Evolutionary conservation across 1,140 invertebrate species (phyloP).

Genomic region (Tetramorium simillimum): DNA sequence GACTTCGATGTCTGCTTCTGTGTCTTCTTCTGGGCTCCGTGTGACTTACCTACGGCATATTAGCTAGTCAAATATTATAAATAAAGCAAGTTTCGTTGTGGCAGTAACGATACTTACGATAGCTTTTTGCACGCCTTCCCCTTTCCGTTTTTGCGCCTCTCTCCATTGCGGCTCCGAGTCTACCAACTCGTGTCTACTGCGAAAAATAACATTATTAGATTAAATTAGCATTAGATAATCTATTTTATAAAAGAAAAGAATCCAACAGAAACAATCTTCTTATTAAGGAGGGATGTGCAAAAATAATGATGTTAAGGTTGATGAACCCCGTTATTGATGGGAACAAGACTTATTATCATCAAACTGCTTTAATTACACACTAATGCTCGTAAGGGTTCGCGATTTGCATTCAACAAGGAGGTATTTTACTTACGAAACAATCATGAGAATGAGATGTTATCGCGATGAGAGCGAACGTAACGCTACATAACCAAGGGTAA

Average conservation of each 20-base stretch:
- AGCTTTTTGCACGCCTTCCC: conserved; percentile 86
- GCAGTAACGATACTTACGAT: conserved; percentile 77
- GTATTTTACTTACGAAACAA: conserved; percentile 10
- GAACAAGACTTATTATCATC: conserved; percentile 36
- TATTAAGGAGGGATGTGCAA: neutral
- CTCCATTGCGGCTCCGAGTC: conserved; percentile 95
- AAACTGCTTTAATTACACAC: conserved; percentile 40
- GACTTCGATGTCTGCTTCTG: conserved; percentile 83
- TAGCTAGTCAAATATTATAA: conserved; percentile 17
- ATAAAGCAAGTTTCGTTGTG: neutral
- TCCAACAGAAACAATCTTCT: neutral
- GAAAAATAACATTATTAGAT: conserved; percentile 30
- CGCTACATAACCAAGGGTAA: neutral
- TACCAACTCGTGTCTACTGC: conserved; percentile 89
- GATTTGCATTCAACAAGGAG: conserved; percentile 24
- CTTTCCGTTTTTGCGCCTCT: conserved; percentile 92
- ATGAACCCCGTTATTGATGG: conserved; percentile 19
- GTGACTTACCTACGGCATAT: conserved; percentile 79
- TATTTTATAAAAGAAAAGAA: neutral
- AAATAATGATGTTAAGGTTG: neutral
- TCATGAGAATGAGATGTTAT: conserved; percentile 41
- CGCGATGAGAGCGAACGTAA: conserved; percentile 2
- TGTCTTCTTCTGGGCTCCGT: conserved; percentile 83
- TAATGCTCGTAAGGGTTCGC: conserved; percentile 15
- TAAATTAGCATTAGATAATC: neutral